Evolutionary conservation across 2,113 vertebrate species (phyloP), one percentile per base, ranked within the genome.

Genomic region (Clupea harengus): DNA sequence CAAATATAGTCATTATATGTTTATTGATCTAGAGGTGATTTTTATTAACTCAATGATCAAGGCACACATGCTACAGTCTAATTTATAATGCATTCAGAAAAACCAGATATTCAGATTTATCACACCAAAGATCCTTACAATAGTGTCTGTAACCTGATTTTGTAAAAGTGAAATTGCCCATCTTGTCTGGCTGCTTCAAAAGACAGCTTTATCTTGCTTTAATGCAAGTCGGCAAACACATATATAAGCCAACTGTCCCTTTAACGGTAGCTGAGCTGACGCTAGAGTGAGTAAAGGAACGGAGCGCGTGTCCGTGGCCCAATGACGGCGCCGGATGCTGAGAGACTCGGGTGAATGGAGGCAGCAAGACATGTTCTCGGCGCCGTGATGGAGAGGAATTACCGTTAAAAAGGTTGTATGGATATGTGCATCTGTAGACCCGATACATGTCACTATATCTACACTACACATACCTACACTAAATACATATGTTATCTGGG

Each of bases 261-360:
- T 88, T 88, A 88, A 88, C 80, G 64, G 60, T 45, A 47, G n/a
- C 18, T 39, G 72, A 78, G 32, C 72, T 84, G 64, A 84, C 47
- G 83, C 72, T 44, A 44, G 72, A 88, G 85, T 60, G 60, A 86
- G 50, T 60, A 92, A 92, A 91, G 91, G 92, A 91, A 90, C 89
- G 11, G 90, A 72, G 85, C 91, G 92, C 89, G 91, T 87, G 91
- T 90, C 92, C 90, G 93, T 91, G 90, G 91, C 92, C 95, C 95
- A 94, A 94, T 94, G 92, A 94, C 93, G 91, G 93, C 86, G 93
- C 92, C 91, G 94, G 93, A 93, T 93, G 92, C 93, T 94, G 88
- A 85, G 88, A 89, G 89, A 85, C 89, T 89, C 45, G 91, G 91
- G 89, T 94, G 94, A 92, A 93, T 93, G 92, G 93, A 95, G 92